phyloP scores from a whole-genome alignment of 1,140 invertebrate species.

The Linepithema humile region DNA sequence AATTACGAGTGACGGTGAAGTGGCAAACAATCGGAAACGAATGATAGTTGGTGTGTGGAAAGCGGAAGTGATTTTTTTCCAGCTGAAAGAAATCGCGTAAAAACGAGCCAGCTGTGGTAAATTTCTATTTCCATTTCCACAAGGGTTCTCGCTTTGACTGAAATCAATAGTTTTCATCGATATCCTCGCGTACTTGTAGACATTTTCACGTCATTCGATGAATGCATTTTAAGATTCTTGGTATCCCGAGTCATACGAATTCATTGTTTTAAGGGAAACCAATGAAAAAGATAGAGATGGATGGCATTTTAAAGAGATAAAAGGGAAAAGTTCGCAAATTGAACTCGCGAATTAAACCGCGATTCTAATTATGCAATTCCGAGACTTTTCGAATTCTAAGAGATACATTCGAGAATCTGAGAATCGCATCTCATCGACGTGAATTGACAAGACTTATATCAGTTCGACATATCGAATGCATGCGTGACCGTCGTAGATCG shows the following conservation, averaged over 20 bases:
- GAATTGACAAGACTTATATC: constrained; percentile 73
- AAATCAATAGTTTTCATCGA: constrained; percentile 27
- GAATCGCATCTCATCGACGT: not conserved
- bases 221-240: constrained; percentile 10
- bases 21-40: constrained; percentile 4
- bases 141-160: constrained; percentile 3
- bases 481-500: constrained; percentile 55
- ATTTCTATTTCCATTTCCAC: not conserved
- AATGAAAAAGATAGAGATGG: not conserved
- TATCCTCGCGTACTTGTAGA: constrained; percentile 41
- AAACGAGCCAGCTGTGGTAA: not conserved
- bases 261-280: not conserved
- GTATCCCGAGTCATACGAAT: not conserved
- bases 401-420: not conserved
- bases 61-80: not conserved
- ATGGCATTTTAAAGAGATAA: not conserved
- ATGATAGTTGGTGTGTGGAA: not conserved
- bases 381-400: not conserved
- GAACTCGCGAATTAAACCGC: not conserved
- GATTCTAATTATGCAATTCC: not conserved
- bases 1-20: constrained; percentile 13
- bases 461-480: constrained; percentile 79
- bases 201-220: constrained; percentile 22
- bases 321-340: not conserved
- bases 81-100: not conserved